phyloP scores from a whole-genome alignment of 2,113 vertebrate species.

The Miniopterus natalensis region DNA sequence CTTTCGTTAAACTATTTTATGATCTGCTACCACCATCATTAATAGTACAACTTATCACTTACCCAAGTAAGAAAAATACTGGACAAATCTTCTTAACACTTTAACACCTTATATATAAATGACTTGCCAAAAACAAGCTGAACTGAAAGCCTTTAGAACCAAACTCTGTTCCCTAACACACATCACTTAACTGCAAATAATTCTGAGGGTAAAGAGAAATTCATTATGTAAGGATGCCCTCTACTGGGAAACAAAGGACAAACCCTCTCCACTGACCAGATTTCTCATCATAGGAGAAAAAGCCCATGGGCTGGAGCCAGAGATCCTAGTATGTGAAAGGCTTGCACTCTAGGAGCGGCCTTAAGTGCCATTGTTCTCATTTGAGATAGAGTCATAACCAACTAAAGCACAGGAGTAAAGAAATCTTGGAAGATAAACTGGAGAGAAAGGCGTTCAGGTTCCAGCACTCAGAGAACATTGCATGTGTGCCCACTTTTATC shows the following conservation, averaged over 20 bases:
- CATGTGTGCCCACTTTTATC: background rate
- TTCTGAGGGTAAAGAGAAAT: conserved; percentile 46
- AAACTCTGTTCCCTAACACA: conserved; percentile 30
- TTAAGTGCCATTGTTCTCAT: background rate
- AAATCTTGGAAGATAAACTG: background rate
- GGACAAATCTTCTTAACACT: conserved; percentile 74
- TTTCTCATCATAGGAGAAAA: background rate
- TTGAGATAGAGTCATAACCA: background rate
- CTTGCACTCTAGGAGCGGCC: background rate
- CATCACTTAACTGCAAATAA: conserved; percentile 46
- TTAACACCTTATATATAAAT: conserved; percentile 76
- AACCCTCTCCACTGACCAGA: background rate
- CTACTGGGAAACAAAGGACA: conserved; percentile 81
- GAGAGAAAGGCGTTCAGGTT: background rate
- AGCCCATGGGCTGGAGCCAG: background rate
- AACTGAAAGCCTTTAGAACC: conserved; percentile 42
- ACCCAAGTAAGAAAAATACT: conserved; percentile 72
- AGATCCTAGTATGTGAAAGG: background rate
- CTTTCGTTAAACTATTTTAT: conserved; percentile 74
- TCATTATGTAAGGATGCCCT: conserved; percentile 82
- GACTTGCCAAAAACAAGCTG: conserved; percentile 72
- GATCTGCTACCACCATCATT: conserved; percentile 61
- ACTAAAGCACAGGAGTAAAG: background rate
- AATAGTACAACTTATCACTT: conserved; percentile 70
- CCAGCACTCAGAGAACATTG: background rate